Percentiles rank a stretch among this genome's conserved stretches.
Conservation (phyloP, 2,113 vertebrate species). For the Hippoglossus stenolepis region DNA sequence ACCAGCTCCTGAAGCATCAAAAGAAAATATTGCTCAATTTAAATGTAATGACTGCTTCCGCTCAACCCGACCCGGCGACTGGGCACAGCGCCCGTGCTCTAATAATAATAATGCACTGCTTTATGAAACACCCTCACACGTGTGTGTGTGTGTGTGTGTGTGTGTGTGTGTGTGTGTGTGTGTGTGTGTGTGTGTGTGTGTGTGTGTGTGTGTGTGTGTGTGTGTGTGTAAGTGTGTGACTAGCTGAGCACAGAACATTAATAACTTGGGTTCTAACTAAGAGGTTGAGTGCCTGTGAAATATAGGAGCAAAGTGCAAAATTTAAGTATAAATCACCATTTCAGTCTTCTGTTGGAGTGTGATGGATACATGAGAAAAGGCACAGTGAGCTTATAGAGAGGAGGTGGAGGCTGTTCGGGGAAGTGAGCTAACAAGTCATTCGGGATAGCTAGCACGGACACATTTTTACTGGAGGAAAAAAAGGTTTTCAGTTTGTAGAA, state of each 20-base stretch:
- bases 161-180: slow-evolving; percentile 23
- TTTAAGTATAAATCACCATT: slow-evolving; percentile 35
- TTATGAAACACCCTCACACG: slow-evolving; percentile 74
- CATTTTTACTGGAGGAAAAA: too few species aligned
- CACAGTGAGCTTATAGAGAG: background rate
- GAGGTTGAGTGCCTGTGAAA: slow-evolving; percentile 55
- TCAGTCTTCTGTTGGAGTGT: slow-evolving; percentile 13
- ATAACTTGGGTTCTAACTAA: slow-evolving; percentile 47
- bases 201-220: slow-evolving; percentile 4
- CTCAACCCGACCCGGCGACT: slow-evolving; percentile 63
- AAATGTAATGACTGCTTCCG: slow-evolving; percentile 82
- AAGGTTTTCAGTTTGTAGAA: too few species aligned
- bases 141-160: slow-evolving; percentile 1
- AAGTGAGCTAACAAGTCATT: background rate
- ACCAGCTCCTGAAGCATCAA: slow-evolving; percentile 66
- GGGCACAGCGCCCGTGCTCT: slow-evolving; percentile 68
- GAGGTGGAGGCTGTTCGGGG: background rate
- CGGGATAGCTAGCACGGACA: background rate
- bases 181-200: slow-evolving; percentile 19
- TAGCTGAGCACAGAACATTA: slow-evolving; percentile 45
- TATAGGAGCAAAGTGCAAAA: slow-evolving; percentile 39
- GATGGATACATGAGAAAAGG: slow-evolving; percentile 24
- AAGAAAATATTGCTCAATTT: slow-evolving; percentile 84
- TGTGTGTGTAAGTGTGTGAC: slow-evolving; percentile 15
- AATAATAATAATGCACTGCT: slow-evolving; percentile 83